These are phyloP conservation scores for Sarcophilus harrisii DNA, from an alignment of 2,797 vertebrate species.

Conservation along the genomic window DNA sequence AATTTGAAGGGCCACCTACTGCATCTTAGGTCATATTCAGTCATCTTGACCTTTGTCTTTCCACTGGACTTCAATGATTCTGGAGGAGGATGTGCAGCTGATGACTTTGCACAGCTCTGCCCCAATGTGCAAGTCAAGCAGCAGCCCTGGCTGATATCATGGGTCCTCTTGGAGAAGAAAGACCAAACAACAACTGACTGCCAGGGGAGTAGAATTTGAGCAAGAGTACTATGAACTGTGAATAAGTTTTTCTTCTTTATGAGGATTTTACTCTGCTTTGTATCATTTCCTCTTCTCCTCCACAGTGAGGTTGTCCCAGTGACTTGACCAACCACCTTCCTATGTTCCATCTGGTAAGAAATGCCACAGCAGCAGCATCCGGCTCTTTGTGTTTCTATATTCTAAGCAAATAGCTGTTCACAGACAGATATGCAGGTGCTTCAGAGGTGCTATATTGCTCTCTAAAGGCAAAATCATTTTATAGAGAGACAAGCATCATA, in stretches of 20 bases:
- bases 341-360: neutral
- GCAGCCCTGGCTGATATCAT: neutral
- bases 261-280: neutral
- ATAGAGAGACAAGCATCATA: neutral
- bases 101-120: neutral
- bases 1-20: neutral
- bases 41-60: neutral
- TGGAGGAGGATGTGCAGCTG: neutral
- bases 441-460: neutral
- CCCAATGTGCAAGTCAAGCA: neutral
- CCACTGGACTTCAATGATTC: neutral
- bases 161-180: neutral
- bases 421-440: neutral
- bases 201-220: neutral
- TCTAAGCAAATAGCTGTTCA: neutral
- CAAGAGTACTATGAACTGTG: neutral
- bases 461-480: neutral
- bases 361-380: neutral
- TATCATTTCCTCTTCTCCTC: neutral
- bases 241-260: neutral
- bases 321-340: neutral
- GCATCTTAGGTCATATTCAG: neutral
- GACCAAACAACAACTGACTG: neutral
- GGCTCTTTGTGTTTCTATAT: neutral
- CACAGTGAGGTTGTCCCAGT: neutral